phyloP scores from a whole-genome alignment of 1,140 invertebrate genomes.

The Globodera ellingtonae region DNA sequence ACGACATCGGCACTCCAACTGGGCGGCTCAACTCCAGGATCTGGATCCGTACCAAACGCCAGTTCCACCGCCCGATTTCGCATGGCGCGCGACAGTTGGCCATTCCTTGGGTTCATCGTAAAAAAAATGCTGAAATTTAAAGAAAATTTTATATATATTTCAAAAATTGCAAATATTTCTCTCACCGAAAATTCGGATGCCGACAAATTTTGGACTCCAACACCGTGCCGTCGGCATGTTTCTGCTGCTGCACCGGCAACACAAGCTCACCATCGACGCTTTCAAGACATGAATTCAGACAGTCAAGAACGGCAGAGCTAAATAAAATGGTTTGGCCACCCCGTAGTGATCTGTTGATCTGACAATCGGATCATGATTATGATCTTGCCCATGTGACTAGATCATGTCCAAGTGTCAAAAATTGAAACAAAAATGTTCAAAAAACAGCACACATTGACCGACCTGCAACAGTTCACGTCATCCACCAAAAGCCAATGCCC shows the following conservation, averaged over 20 bases:
- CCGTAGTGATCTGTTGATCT: too few species aligned
- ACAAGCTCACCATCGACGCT: slow-evolving; percentile 80
- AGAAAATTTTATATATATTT: not conserved
- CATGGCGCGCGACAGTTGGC: slow-evolving; percentile 96
- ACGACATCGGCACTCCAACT: slow-evolving; percentile 12
- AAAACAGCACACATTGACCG: not conserved
- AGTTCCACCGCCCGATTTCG: slow-evolving; percentile 94
- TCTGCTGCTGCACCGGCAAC: slow-evolving; percentile 80
- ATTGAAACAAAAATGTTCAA: too few species aligned
- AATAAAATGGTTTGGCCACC: not conserved
- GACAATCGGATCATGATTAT: too few species aligned
- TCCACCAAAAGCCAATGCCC: slow-evolving; percentile 91
- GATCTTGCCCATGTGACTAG: too few species aligned
- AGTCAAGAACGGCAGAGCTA: slow-evolving; percentile 88
- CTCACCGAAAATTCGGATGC: slow-evolving; percentile 79
- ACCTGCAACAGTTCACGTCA: slow-evolving; percentile 92
- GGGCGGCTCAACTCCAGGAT: not conserved
- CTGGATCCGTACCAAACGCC: slow-evolving; percentile 66
- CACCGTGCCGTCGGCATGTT: slow-evolving; percentile 76
- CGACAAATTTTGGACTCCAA: slow-evolving; percentile 69
- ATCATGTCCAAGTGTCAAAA: too few species aligned
- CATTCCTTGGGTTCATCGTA: slow-evolving; percentile 88
- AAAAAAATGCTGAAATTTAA: slow-evolving; percentile 77
- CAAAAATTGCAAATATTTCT: not conserved
- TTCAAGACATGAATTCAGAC: slow-evolving; percentile 91